Base-by-base conservation (phyloP, 1,140 invertebrate genomes). In the Leptinotarsa texana region DNA sequence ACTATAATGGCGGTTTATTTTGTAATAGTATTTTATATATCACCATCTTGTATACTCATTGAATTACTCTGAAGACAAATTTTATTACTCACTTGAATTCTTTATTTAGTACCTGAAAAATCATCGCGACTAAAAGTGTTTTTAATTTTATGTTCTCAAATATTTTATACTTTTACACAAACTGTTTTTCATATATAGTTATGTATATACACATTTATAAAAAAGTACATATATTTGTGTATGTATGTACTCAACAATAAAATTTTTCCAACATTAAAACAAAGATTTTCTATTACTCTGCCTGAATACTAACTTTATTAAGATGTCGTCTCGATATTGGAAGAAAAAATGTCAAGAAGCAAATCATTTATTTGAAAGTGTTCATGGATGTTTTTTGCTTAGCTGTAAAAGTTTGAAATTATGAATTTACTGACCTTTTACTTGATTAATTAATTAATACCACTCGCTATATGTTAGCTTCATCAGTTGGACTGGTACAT, bases 1-100 rank as follows among this genome's bases (percentile, higher is more conserved):
- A 76, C 71, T 73, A 76, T 73, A 69, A 66, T 68, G 73, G 72
- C 65, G 72, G 63, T 76, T 74, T 70, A 76, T 73, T 76, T 51
- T 73, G 62, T 63, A 63, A 72, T 62, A 62, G 70, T 72, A 62
- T 69, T 69, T 69, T 69, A 69, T 47, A 69, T 69, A 69, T 69
- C 13, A 51, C n/a, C 21, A 69, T 69, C 48, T 48, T 69, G 48
- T 49, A 69, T 48, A 69, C 33, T 33, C 22, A 69, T 51, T 69
- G 68, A 69, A 33, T 67, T 33, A n/a, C 17, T 49, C 13, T 21
- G 11, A 18, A 17, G 13, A 51, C n/a, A 49, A 49, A 49, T 49
- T 69, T 42, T 42, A 69, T 49, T 18, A 69, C 24, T 24, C 22
- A 48, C 33, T 22, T 48, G 18, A 69, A 49, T n/a, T 69, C 42